phyloP scores from a whole-genome alignment of 2,113 vertebrate species.

The Indicator indicator region DNA sequence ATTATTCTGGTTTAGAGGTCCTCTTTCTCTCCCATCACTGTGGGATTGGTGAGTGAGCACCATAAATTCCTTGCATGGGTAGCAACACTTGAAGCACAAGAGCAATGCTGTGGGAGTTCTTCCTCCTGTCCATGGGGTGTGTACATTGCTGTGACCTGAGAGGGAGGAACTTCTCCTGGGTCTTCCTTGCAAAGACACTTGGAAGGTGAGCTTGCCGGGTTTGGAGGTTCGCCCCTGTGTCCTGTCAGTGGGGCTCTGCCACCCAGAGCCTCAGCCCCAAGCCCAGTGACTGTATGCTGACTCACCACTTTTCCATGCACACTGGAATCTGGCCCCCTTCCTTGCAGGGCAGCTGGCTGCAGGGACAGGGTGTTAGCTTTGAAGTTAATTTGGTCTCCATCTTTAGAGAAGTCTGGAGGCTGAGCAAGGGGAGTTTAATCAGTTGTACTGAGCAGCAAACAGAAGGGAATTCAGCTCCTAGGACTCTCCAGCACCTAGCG shows the following conservation, averaged over 20 bases:
- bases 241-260: neutral
- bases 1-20: neutral
- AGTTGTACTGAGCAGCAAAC: neutral
- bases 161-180: neutral
- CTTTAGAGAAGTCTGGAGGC: neutral
- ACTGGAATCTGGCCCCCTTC: neutral
- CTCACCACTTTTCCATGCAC: neutral
- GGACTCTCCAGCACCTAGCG: neutral
- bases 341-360: neutral
- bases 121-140: neutral
- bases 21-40: neutral
- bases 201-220: neutral
- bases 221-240: neutral
- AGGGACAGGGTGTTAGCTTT: neutral
- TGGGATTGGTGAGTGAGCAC: neutral
- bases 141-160: neutral
- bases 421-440: neutral
- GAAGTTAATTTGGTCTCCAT: neutral
- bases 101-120: neutral
- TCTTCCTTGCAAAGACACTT: neutral
- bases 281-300: fast-evolving
- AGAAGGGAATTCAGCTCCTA: neutral
- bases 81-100: fast-evolving
- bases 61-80: fast-evolving
- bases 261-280: neutral